Base-by-base conservation (phyloP, 2,797 vertebrate species). In the Centroberyx gerrardi region DNA sequence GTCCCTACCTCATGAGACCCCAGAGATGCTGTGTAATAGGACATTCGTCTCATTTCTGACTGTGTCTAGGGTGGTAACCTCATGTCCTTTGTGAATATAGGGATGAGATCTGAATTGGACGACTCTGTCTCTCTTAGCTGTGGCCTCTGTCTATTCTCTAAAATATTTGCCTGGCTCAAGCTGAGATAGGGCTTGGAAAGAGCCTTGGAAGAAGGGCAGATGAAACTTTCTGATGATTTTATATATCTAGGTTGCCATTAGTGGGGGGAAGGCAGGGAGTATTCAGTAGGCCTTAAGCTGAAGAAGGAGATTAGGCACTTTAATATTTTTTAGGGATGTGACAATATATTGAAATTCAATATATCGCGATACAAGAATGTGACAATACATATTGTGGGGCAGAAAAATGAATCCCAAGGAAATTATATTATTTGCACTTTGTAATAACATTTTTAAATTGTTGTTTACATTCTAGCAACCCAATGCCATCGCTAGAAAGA, bases 61-160 rank as follows among this genome's bases (percentile, higher is more conserved):
- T 10, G 33, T 33, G 27, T 29, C 28, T 14, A 13, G 13, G 22
- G 22, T 55, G 27, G 15, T 31, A 33, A 58, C 13, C 27, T 54
- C 55, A 36, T 14, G 14, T 17, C 14, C 14, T 40, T 40, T 8
- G n/a, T 36, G 49, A 65, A 22, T 22, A 65, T 27, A 42, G 49
- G 51, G 17, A 52, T 53, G 33, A 38, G 9, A 36, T 54, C 36
- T 53, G 29, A 5, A 27, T 17, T 40, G 51, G 33, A 28, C 33
- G 40, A 36, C 36, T 28, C 12, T 66, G 33, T 66, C 63, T 42
- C 31, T 17, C 4, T 40, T 66, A 66, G 18, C 63, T 42, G 22
- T 22, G 18, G 33, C 36, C 28, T 53, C 33, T 66, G 31, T 40
- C 51, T 18, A 10, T 33, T 4, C 33, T 14, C 48, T 18, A 7